Evolutionary conservation across 2,797 vertebrate species (phyloP), one percentile per base, ranked within the genome.

Genomic region (Coranthus polyacanthus): DNA sequence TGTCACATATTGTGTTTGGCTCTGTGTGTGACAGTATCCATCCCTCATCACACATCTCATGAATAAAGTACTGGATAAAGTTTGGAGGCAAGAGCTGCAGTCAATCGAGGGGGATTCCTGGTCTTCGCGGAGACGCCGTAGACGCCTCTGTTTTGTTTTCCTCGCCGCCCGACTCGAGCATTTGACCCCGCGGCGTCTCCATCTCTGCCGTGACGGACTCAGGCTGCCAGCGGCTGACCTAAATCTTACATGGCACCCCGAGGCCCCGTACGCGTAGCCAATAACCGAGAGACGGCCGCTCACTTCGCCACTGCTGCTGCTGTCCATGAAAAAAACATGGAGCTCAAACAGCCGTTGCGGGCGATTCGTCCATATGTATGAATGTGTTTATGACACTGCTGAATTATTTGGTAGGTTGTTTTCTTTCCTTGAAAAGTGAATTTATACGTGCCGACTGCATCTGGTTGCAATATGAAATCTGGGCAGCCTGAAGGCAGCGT

Each of bases 241-340:
- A 78, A 82, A 90, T 90, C 79, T 90, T 86, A 85, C 74, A 92
- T 84, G 76, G 75, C 49, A 5, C 71, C 88, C 82, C 0, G 36
- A 81, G 85, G 86, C 69, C 70, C 43, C 49, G 61, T 71, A 58
- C 79, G 50, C 53, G 42, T 58, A 75, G 44, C 65, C 78, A 83
- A 79, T 83, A 68, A 87, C 75, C 41, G 21, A 62, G 65, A 68
- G 53, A 49, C 9, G 38, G 34, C 11, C 13, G 13, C 17, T 70
- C 24, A 7, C 24, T 26, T 6, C 24, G 24, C 24, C 24, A 7
- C 24, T 32, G 38, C 63, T 37, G 46, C 75, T 41, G 58, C 57
- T 2, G 42, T 26, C 47, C 44, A 50, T 62, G 62, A 64, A 70
- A 75, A 44, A 68, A 73, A 58, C 58, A 68, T 68, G 1, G 3